Evolutionary conservation across 2,888 invertebrate species (phyloP).

Genomic region (Nymphalis c-album): DNA sequence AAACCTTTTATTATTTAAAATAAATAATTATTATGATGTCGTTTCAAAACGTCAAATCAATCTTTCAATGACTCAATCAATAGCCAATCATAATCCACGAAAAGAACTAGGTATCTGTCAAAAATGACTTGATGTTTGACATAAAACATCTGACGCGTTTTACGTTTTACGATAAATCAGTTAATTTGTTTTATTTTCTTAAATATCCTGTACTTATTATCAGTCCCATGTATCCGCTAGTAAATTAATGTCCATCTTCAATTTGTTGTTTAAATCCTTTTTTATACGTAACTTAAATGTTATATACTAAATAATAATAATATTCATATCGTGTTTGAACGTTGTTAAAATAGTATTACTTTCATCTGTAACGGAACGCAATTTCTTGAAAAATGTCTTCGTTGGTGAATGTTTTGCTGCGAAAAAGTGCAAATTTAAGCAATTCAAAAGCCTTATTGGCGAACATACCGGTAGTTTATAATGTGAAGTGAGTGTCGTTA

Average conservation of each 20-base stretch:
- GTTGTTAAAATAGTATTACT: not conserved
- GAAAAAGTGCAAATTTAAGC: constrained; percentile 77
- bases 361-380: constrained; percentile 47
- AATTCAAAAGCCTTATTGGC: constrained; percentile 67
- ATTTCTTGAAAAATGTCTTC: constrained; percentile 74
- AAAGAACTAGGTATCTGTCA: not conserved
- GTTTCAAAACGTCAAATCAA: too few species aligned
- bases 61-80: too few species aligned
- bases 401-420: constrained; percentile 78
- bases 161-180: constrained; percentile 10
- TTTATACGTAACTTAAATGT: not conserved
- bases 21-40: too few species aligned
- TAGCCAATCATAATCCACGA: too few species aligned
- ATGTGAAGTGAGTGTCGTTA: constrained; percentile 74
- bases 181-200: not conserved
- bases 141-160: not conserved
- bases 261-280: too few species aligned
- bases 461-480: constrained; percentile 73
- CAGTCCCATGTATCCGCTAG: not conserved
- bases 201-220: too few species aligned
- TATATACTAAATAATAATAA: not conserved
- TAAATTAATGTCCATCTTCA: not conserved
- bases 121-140: constrained; percentile 12
- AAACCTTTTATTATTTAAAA: too few species aligned
- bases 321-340: not conserved